A percentile compares a stretch with the other conserved stretches of the same genome.
Conservation (phyloP, 1,140 invertebrate genomes). For the Lepidotrigona ventralis region DNA sequence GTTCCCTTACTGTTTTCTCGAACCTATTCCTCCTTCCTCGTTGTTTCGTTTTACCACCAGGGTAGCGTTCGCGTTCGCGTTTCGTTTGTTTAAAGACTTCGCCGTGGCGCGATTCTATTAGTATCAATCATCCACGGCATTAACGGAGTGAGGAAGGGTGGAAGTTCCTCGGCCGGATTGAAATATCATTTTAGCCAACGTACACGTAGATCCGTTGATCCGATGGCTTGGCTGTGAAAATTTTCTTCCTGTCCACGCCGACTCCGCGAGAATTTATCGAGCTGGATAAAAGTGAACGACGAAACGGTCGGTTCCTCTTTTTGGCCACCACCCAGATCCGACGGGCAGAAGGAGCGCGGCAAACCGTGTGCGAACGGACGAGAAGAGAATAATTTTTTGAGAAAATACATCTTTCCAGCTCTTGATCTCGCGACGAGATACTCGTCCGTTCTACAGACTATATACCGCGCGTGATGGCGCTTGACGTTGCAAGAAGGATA, state of each 20-base stretch:
- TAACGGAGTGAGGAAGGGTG: slow-evolving; percentile 1
- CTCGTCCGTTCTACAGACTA: slow-evolving; percentile 61
- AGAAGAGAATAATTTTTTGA: slow-evolving; percentile 54
- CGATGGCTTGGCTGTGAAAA: slow-evolving; percentile 58
- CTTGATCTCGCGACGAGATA: slow-evolving; percentile 43
- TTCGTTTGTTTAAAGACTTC: slow-evolving; percentile 22
- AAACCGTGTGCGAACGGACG: not conserved
- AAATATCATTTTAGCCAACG: slow-evolving; percentile 58
- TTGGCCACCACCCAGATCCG: slow-evolving; percentile 18
- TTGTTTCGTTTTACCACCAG: slow-evolving; percentile 13
- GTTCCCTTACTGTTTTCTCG: not conserved
- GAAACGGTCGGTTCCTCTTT: slow-evolving; percentile 47
- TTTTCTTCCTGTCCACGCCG: slow-evolving; percentile 39
- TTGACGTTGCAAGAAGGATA: slow-evolving; percentile 20
- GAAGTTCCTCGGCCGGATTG: slow-evolving; percentile 38
- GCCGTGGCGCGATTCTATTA: slow-evolving; percentile 30
- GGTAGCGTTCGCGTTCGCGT: not conserved
- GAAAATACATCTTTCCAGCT: slow-evolving; percentile 55
- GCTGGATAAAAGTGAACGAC: slow-evolving; percentile 52
- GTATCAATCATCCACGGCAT: slow-evolving; percentile 46
- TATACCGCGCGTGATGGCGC: slow-evolving; percentile 57
- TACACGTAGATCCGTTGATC: slow-evolving; percentile 52
- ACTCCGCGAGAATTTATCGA: slow-evolving; percentile 54
- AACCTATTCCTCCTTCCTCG: not conserved
- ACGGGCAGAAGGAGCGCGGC: not conserved